phyloP scores from a whole-genome alignment of 1,140 invertebrate genomes.

The Nomia melanderi region DNA sequence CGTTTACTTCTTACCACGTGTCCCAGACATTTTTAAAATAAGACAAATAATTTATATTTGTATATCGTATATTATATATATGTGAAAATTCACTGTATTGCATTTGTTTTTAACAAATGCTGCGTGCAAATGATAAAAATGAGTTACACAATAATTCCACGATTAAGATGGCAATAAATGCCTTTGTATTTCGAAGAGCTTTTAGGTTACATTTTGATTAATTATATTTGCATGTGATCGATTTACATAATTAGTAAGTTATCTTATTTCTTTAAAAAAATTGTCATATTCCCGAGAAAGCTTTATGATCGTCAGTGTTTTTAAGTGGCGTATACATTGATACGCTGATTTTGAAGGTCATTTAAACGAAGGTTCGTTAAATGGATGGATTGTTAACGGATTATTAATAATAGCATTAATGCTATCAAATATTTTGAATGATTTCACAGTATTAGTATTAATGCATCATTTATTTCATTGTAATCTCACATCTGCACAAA shows the following conservation, averaged over 20 bases:
- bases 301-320: slow-evolving; percentile 25
- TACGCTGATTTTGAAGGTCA: neutral
- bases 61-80: slow-evolving; percentile 48
- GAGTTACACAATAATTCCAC: slow-evolving; percentile 24
- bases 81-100: slow-evolving; percentile 14
- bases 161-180: slow-evolving; percentile 11
- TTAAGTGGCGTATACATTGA: slow-evolving; percentile 21
- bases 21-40: slow-evolving; percentile 49
- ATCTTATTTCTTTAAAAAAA: slow-evolving; percentile 30
- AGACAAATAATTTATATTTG: slow-evolving; percentile 68
- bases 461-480: slow-evolving; percentile 18
- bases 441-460: slow-evolving; percentile 35
- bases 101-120: slow-evolving; percentile 43
- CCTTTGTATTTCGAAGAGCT: slow-evolving; percentile 37
- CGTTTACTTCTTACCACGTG: slow-evolving; percentile 39
- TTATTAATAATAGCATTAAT: slow-evolving; percentile 12
- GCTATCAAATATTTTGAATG: slow-evolving; percentile 8
- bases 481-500: slow-evolving; percentile 22
- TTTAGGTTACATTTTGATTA: slow-evolving; percentile 45
- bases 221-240: slow-evolving; percentile 32
- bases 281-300: slow-evolving; percentile 24
- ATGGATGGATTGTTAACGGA: slow-evolving; percentile 1
- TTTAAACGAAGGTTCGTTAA: too few relatives aligned
- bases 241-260: slow-evolving; percentile 41
- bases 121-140: slow-evolving; percentile 17